Percentiles rank a stretch among this genome's conserved stretches.
Evolutionary conservation across 2,888 invertebrate species (phyloP).

Genomic region (Fragum fragum): DNA sequence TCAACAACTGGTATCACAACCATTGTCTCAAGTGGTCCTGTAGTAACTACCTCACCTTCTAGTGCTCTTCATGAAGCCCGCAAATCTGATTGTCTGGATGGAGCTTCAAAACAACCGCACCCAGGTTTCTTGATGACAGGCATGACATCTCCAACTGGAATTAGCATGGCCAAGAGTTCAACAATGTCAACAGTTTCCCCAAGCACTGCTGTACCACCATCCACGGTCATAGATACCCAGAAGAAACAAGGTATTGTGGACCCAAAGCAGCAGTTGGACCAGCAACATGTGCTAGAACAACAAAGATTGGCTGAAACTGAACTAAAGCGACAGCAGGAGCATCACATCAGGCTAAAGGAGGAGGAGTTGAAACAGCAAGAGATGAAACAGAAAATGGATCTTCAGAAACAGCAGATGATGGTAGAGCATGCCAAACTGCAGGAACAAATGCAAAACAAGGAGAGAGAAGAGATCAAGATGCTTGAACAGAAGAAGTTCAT

Average conservation of each 20-base stretch:
- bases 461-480: conserved; percentile 47
- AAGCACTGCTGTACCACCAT: conserved; percentile 40
- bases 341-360: conserved; percentile 52
- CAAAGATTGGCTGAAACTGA: conserved; percentile 48
- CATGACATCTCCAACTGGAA: conserved; percentile 49
- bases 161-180: conserved; percentile 47
- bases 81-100: conserved; percentile 32
- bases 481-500: conserved; percentile 33
- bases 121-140: conserved; percentile 56
- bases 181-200: conserved; percentile 41
- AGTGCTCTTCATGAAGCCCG: conserved; percentile 34
- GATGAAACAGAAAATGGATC: conserved; percentile 55
- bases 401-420: conserved; percentile 45
- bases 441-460: conserved; percentile 52
- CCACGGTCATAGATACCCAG: conserved; percentile 21
- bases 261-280: conserved; percentile 5
- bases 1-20: conserved; percentile 41
- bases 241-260: conserved; percentile 32
- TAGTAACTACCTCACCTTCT: conserved; percentile 45
- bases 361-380: conserved; percentile 43
- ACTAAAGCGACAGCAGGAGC: conserved; percentile 52
- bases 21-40: conserved; percentile 37
- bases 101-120: conserved; percentile 39
- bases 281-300: conserved; percentile 45
- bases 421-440: conserved; percentile 57